Evolutionary conservation across 2,797 vertebrate genomes (phyloP), one percentile per base, ranked within the genome.

Genomic region (Brachyalestes nurse): DNA sequence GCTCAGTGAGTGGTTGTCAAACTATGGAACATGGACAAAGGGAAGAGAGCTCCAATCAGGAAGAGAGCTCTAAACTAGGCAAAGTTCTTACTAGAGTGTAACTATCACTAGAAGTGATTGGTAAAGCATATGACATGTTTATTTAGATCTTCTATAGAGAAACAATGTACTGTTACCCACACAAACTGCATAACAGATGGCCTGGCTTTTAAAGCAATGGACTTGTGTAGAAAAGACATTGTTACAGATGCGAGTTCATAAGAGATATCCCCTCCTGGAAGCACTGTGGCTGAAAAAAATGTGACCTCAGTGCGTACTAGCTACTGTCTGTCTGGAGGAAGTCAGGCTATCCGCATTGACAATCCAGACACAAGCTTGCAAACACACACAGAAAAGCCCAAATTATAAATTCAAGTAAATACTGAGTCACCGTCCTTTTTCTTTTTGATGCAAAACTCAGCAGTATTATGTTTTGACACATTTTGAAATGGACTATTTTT

Each of bases 261-360:
- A 51, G 47, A 28, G 25, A 34, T 10, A 21, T 58, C 19, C 19
- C 5, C 12, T 23, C 10, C 16, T 2, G 16, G 6, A n/a, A 17
- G 38, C 55, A 58, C 47, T 55, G 45, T 42, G 25, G 28, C 57
- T 70, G 17, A 61, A 53, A 12, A 12, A 53, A 38, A 34, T 17
- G 2, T 13, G 51, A 8, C 40, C 70, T 72, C 47, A 47, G 21
- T 77, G 42, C n/a, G 9, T 9, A 70, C 21, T 57, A 77, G 40
- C 57, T 49, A 4, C 6, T 49, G 23, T 70, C 49, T 57, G 13
- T 17, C 42, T 74, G 61, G 62, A 53, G 14, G 12, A 42, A 6
- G 64, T 75, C 55, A 67, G 45, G 47, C 80, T 71, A 16, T 76
- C 47, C 16, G 65, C 34, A 72, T 65, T 72, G 80, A 81, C 74